phyloP scores from a whole-genome alignment of 2,113 vertebrate genomes.

The Gobiocypris rarus region DNA sequence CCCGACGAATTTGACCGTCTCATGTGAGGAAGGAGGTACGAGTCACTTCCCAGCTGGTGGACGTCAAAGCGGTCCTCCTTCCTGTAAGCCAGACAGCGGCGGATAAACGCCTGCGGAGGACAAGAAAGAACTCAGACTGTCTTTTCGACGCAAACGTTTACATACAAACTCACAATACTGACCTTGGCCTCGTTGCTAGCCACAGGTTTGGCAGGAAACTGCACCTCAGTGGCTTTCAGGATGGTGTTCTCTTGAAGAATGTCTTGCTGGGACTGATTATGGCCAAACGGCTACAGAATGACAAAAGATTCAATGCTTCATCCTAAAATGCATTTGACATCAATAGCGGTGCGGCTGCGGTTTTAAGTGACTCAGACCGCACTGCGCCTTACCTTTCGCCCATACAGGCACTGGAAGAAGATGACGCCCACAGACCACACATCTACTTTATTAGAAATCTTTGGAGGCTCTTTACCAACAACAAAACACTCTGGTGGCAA shows the following conservation, averaged over 20 bases:
- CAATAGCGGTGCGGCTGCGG: neutral
- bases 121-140: conserved; percentile 13
- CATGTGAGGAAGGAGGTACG: conserved; percentile 98
- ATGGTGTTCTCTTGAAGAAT: conserved; percentile 99
- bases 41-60: conserved; percentile 94
- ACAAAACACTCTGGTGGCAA: conserved; percentile 99
- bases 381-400: conserved; percentile 87
- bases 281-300: conserved; percentile 89
- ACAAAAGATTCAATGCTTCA: conserved; percentile 21
- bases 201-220: conserved; percentile 99
- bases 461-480: conserved; percentile 97
- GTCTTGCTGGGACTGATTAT: conserved; percentile 99
- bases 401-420: conserved; percentile 99
- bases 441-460: conserved; percentile 99
- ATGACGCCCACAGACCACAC: conserved; percentile 99
- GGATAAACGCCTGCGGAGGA: conserved; percentile 89
- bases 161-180: neutral
- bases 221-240: conserved; percentile 99
- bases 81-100: conserved; percentile 96
- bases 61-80: conserved; percentile 98
- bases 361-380: neutral
- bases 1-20: conserved; percentile 97
- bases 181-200: conserved; percentile 99
- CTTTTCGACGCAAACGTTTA: neutral
- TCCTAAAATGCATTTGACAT: neutral